These are phyloP conservation scores for Polylopha cassiicola DNA, from an alignment of 2,888 invertebrate species.

Conservation along the genomic window DNA sequence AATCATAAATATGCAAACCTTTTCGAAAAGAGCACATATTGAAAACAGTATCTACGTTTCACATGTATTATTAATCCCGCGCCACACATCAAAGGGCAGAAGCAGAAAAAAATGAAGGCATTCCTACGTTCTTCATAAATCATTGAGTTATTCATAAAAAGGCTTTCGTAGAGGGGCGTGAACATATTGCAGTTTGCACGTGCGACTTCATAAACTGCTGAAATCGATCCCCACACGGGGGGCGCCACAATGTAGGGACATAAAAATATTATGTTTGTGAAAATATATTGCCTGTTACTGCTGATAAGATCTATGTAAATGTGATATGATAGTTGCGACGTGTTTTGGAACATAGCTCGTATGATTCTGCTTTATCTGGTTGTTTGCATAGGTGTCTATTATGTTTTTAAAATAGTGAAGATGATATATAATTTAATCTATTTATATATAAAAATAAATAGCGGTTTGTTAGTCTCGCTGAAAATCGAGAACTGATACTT, in stretches of 20 bases:
- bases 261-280: conserved; percentile 53
- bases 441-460: no score
- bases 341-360: no score
- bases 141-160: conserved; percentile 75
- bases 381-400: no score
- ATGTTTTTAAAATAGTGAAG: no score
- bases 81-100: conserved; percentile 35
- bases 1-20: no score
- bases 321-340: no score
- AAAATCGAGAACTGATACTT: no score
- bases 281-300: conserved; percentile 23
- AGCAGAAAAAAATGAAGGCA: conserved; percentile 35
- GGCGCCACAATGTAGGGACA: conserved; percentile 61
- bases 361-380: no score
- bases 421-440: no score
- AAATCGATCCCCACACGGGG: conserved; percentile 53
- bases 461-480: no score
- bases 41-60: conserved; percentile 2
- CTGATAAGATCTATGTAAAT: no score
- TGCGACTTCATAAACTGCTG: conserved; percentile 72
- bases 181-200: conserved; percentile 73
- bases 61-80: conserved; percentile 13
- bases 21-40: conserved; percentile 2
- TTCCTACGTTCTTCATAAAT: conserved; percentile 62
- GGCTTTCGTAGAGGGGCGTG: conserved; percentile 54